Percentiles rank a stretch among this genome's conserved stretches.
These are phyloP conservation scores for Phyllostomus discolor DNA, from an alignment of 2,113 vertebrate species.

Conservation along the genomic window DNA sequence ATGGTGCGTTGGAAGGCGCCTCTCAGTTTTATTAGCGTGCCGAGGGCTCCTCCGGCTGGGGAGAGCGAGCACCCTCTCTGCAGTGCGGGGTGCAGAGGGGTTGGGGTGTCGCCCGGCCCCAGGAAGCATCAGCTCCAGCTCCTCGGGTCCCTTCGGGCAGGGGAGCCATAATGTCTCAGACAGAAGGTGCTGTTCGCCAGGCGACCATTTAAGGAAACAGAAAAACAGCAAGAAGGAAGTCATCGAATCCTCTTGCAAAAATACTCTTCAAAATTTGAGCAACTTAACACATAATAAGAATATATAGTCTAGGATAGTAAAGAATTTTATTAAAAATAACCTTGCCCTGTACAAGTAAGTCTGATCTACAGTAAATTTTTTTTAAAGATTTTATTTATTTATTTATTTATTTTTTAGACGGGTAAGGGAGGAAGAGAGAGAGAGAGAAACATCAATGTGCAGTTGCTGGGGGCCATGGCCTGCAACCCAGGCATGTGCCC, in stretches of 20 bases:
- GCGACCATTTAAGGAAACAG: background rate
- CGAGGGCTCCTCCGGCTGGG: background rate
- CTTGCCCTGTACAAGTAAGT: background rate
- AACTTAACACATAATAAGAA: background rate
- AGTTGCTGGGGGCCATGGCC: too few relatives aligned
- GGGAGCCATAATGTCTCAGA: background rate
- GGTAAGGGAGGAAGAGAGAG: too few relatives aligned
- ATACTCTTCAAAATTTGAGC: background rate
- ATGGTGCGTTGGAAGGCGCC: background rate
- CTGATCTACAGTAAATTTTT: background rate
- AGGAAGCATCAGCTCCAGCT: background rate
- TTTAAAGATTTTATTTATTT: too few relatives aligned
- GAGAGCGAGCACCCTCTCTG: too few relatives aligned
- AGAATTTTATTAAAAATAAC: background rate
- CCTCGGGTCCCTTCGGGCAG: background rate
- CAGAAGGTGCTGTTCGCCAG: background rate
- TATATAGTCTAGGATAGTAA: background rate
- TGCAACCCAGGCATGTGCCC: too few relatives aligned
- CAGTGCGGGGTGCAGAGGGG: background rate
- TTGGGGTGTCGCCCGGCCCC: background rate
- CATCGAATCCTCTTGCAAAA: background rate
- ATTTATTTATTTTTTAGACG: too few relatives aligned
- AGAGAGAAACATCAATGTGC: too few relatives aligned
- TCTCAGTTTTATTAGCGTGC: background rate
- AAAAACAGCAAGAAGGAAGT: background rate